Evolutionary conservation across 1,140 invertebrate genomes (phyloP).

Genomic region (Drosophila cardini): DNA sequence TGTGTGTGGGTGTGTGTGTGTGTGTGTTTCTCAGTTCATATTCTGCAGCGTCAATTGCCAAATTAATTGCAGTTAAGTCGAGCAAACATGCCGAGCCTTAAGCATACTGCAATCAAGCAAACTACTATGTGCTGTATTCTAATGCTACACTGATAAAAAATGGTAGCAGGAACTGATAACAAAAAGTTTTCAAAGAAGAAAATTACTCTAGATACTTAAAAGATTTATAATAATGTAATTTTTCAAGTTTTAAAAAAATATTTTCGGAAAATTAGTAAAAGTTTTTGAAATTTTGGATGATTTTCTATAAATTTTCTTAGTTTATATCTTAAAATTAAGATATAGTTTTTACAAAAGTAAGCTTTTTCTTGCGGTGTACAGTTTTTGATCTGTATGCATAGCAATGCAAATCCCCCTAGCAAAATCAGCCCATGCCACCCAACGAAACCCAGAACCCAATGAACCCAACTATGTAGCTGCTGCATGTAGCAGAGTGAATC

Average conservation of each 20-base stretch:
- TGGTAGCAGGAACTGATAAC: neutral
- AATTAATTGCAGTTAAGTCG: constrained; percentile 84
- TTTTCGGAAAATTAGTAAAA: no score
- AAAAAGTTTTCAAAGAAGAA: no score
- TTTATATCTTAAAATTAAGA: no score
- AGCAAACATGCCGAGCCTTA: constrained; percentile 57
- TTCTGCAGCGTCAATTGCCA: constrained; percentile 73
- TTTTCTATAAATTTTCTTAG: no score
- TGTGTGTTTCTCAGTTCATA: neutral
- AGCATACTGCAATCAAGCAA: constrained; percentile 7
- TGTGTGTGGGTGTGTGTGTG: constrained; percentile 19
- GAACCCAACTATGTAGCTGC: neutral
- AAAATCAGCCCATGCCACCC: constrained; percentile 1
- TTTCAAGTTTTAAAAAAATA: no score
- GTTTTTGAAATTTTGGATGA: no score
- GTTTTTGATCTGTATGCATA: neutral
- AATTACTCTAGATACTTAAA: no score
- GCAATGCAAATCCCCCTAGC: constrained; percentile 14
- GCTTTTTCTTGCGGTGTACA: no score
- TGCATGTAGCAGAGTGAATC: neutral
- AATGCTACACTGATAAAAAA: constrained; percentile 32
- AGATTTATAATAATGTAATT: no score
- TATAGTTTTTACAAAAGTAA: no score
- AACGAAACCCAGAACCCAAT: neutral
- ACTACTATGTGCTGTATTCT: constrained; percentile 9